Base-by-base conservation (phyloP, 2,797 vertebrate species). In the Euphonia xanthogaster region DNA sequence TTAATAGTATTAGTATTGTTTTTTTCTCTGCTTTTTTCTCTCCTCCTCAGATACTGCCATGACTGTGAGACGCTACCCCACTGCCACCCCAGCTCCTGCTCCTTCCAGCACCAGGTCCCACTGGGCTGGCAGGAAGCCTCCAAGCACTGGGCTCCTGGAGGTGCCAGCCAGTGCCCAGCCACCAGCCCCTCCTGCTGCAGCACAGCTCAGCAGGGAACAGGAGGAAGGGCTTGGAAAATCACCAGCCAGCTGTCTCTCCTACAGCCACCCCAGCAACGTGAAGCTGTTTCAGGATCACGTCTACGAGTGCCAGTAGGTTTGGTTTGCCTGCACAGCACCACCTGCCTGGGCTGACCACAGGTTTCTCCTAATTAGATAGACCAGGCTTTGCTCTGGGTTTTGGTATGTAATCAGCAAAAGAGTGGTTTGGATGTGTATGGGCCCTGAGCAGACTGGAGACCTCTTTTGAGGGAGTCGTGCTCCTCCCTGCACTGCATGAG, bases 41-140 rank as follows among this genome's bases (percentile, higher is more conserved):
- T 95, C 30, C 74, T 94, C 4, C 73, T 42, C 97, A 99, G 99
- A 98, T 39, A 97, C 98, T 63, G 78, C 97, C 48, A 99, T 99
- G 99, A 99, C 99, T 0, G 99, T 99, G 48, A 97, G 99, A 48
- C 98, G 99, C 71, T 99, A 99, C 93, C 98, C 98, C 27, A 93
- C 98, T 2, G 91, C 98, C 47, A 97, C 98, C 13, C 96, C 97
- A 37, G 77, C 91, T 27, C 96, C 97, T 9, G 96, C 94, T 16
- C 91, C 96, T 83, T 85, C 92, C 82, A 86, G 79, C 48, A 92
- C 62, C 3, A 97, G 97, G 23, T 90, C 94, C 15, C 96, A 81
- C 79, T 53, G 87, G n/a, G 78, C 94, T 15, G 78, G 44, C 45
- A 83, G 96, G 63, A 85, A 93, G 50, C 28, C 93, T 45, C 19